phyloP scores from a whole-genome alignment of 2,113 vertebrate genomes.

The Todiramphus saurophagus region DNA sequence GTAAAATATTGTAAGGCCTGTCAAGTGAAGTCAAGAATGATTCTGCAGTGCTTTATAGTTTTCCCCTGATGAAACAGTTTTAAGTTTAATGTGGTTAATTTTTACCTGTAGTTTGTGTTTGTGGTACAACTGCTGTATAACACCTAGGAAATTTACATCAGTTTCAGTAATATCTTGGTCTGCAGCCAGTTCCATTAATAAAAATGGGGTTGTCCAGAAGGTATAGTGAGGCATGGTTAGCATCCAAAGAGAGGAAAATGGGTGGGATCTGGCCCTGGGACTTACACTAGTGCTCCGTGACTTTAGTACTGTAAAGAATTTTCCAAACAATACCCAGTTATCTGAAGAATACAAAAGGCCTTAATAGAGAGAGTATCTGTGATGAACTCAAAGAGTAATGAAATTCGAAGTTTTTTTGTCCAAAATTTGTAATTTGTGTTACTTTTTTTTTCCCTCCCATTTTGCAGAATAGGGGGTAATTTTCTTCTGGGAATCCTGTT shows the following conservation, averaged over 20 bases:
- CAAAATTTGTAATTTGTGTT: conserved; percentile 53
- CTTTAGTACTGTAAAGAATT: not conserved
- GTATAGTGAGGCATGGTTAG: not conserved
- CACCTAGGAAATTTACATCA: conserved; percentile 2
- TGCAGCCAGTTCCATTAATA: not conserved
- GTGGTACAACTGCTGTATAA: conserved; percentile 35
- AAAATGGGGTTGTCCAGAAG: not conserved
- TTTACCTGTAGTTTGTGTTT: conserved; percentile 35
- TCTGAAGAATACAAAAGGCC: not conserved
- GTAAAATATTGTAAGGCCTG: not conserved
- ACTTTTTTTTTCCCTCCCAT: conserved; percentile 5
- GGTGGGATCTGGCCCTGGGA: not conserved
- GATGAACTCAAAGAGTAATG: not conserved
- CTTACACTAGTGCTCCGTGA: conserved; percentile 24
- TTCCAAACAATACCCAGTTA: not conserved
- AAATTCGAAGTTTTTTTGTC: not conserved
- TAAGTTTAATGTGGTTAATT: conserved; percentile 14
- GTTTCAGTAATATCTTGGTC: not conserved
- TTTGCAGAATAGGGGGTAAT: not conserved
- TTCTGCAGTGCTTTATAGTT: conserved; percentile 9
- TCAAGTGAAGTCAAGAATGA: not conserved
- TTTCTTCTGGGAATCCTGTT: conserved; percentile 42
- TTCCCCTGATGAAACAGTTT: not conserved
- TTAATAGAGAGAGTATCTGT: not conserved
- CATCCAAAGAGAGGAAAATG: not conserved